Evolutionary conservation across 2,797 vertebrate species (phyloP), one percentile per base, ranked within the genome.

Genomic region (Synaphobranchus kaupii): DNA sequence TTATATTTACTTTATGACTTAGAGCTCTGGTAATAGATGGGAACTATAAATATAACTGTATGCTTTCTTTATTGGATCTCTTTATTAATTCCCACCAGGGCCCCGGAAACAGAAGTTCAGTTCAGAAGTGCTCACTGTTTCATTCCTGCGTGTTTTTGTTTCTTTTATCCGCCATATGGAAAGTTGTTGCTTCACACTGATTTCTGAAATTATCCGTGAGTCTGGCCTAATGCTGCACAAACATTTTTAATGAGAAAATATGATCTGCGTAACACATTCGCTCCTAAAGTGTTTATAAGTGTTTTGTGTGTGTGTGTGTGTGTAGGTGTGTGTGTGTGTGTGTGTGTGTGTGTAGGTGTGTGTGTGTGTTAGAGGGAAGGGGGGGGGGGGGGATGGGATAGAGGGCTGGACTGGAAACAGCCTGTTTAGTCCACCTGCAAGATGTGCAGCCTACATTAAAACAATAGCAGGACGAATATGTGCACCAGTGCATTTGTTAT

Each of bases 1-100:
- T 97, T 96, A 97, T 99, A 98, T 99, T 99, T 97, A 97, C 96
- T 97, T 97, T 97, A 98, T 98, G 97, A 98, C 98, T 98, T 98
- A 98, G 99, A 98, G 97, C 97, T 97, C 95, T 88, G 94, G 96
- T 97, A 98, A 98, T 96, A 93, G 94, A 96, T 94, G 95, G 96
- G 96, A 95, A 96, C 96, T 96, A 97, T 97, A 97, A 97, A 97
- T 98, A 97, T 97, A 96, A 68, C 96, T 97, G 94, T 94, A 95
- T 95, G 95, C 95, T 95, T 95, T 95, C 94, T 95, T 97, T 96
- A 96, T 97, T 96, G 97, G 96, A 96, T n/a, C 63, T 68, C 63
- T 68, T 68, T 68, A 68, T 68, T 68, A 97, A 96, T 95, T 97
- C 97, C 96, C 97, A 96, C 90, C 96, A 96, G 96, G 95, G 95